Percentiles rank a stretch among this genome's conserved stretches.
These are phyloP conservation scores for Reticulitermes lucifugus DNA, from an alignment of 2,888 invertebrate species.

Conservation along the genomic window DNA sequence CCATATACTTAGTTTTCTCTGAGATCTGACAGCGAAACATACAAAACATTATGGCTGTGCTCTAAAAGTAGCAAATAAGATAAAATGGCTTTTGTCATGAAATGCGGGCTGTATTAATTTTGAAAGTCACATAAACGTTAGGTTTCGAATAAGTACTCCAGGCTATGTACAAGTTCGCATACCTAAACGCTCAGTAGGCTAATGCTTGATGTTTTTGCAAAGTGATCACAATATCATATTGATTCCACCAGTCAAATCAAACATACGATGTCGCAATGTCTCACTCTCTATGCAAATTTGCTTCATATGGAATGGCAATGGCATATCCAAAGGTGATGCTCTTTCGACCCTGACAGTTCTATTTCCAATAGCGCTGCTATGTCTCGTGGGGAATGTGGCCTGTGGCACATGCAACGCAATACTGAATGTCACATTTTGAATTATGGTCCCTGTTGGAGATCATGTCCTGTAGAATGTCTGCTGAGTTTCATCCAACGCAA, in stretches of 20 bases:
- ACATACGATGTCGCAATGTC: not conserved
- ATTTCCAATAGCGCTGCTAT: not conserved
- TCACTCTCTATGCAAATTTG: not conserved
- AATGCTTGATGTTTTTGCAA: not conserved
- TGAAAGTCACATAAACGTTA: too few species aligned
- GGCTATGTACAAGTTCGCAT: too few species aligned
- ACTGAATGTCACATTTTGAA: slow-evolving; percentile 30
- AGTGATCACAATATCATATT: not conserved
- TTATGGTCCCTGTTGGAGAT: slow-evolving; percentile 10
- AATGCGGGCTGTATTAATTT: too few species aligned
- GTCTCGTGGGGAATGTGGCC: not conserved
- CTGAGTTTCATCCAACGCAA: not conserved
- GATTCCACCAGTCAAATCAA: not conserved
- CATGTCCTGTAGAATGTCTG: not conserved
- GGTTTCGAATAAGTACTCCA: too few species aligned
- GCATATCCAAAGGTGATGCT: slow-evolving; percentile 5
- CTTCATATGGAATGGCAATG: not conserved
- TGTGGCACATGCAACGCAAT: not conserved
- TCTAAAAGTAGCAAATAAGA: too few species aligned
- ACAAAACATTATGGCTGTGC: too few species aligned
- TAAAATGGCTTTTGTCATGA: too few species aligned
- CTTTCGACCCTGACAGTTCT: not conserved
- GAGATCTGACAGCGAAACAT: not conserved
- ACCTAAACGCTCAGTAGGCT: too few species aligned
- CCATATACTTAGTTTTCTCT: too few species aligned